phyloP scores from a whole-genome alignment of 2,888 invertebrate genomes.

The Ypsolopha scabrella region DNA sequence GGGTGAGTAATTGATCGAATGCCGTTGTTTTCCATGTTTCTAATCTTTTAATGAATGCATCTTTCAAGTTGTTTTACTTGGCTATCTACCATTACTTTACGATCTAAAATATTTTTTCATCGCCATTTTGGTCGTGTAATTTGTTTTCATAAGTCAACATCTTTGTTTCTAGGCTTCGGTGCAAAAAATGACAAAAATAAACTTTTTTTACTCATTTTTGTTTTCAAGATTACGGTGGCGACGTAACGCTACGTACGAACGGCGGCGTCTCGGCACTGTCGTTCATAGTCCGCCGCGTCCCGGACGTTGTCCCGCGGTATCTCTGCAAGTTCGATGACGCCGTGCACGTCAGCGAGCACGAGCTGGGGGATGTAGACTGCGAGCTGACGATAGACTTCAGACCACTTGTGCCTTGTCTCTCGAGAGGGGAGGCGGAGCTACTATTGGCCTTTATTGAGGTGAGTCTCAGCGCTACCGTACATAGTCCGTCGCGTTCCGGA shows the following conservation, averaged over 20 bases:
- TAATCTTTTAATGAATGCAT: too few species aligned
- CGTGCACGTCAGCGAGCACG: slow-evolving; percentile 84
- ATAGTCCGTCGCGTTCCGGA: slow-evolving; percentile 87
- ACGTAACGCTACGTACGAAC: slow-evolving; percentile 83
- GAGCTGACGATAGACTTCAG: slow-evolving; percentile 75
- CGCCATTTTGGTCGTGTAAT: too few species aligned
- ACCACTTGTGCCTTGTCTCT: slow-evolving; percentile 71
- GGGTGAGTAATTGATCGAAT: slow-evolving; percentile 27
- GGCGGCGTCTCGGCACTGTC: slow-evolving; percentile 85
- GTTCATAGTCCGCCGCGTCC: slow-evolving; percentile 86
- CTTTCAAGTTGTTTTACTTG: too few species aligned
- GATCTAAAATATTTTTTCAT: too few species aligned
- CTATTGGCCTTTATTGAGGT: slow-evolving; percentile 79
- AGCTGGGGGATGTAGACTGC: slow-evolving; percentile 88
- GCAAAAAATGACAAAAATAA: background rate
- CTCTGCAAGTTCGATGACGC: slow-evolving; percentile 79
- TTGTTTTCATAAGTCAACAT: too few species aligned
- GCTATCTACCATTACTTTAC: too few species aligned
- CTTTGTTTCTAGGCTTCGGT: too few species aligned
- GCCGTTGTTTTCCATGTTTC: too few species aligned
- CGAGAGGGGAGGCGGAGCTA: slow-evolving; percentile 77
- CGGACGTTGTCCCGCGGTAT: slow-evolving; percentile 82
- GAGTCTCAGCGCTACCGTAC: slow-evolving; percentile 78
- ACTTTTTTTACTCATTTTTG: background rate
- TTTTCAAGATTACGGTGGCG: slow-evolving; percentile 78